phyloP scores from a whole-genome alignment of 2,113 vertebrate species.

The Cephalopterus ornatus region DNA sequence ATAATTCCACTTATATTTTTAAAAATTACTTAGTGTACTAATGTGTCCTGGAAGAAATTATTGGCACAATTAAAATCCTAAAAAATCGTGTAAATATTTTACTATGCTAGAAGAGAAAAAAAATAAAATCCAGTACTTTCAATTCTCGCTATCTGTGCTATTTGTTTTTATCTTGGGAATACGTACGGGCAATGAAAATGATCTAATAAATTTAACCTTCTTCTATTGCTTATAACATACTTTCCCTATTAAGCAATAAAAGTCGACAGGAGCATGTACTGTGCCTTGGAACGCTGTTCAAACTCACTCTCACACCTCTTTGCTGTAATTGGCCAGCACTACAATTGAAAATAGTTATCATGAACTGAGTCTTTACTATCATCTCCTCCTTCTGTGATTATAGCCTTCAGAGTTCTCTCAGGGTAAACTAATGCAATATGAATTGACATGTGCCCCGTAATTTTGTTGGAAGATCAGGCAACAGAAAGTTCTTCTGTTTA shows the following conservation, averaged over 20 bases:
- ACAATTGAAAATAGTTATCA: background rate
- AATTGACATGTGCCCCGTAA: background rate
- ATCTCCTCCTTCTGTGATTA: background rate
- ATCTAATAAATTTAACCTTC: background rate
- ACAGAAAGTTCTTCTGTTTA: background rate
- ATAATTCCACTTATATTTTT: background rate
- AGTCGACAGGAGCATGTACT: background rate
- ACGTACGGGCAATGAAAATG: background rate
- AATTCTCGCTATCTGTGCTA: background rate
- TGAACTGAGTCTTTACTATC: background rate
- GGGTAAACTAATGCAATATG: background rate
- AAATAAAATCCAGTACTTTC: background rate
- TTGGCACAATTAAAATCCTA: background rate
- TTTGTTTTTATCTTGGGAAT: background rate
- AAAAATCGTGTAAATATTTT: background rate
- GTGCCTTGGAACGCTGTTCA: background rate
- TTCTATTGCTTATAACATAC: background rate
- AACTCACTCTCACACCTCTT: background rate
- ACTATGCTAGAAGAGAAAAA: background rate
- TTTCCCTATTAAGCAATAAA: background rate
- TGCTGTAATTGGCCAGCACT: background rate
- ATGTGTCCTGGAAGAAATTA: background rate
- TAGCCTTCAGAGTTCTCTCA: background rate
- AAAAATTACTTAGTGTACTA: background rate
- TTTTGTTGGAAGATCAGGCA: background rate